Conservation (phyloP, 2,888 invertebrate species). For the Hoplodrina blanda region DNA sequence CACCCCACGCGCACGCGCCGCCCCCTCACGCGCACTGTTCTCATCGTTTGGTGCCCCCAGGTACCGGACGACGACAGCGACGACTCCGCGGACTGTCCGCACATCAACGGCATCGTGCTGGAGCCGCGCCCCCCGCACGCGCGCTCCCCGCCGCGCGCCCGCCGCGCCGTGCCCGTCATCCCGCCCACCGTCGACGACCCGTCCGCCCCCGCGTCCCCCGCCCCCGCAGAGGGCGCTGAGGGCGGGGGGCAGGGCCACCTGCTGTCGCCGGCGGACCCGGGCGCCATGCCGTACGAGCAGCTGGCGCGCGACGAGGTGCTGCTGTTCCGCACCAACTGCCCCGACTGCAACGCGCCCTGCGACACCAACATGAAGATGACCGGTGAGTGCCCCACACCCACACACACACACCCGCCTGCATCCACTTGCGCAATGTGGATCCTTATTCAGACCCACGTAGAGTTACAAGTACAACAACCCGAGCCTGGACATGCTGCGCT, state of each 20-base stretch:
- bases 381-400: slow-evolving; percentile 80
- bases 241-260: slow-evolving; percentile 58
- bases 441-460: background rate
- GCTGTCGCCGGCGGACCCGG: slow-evolving; percentile 90
- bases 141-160: too few species aligned
- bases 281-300: slow-evolving; percentile 92
- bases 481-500: too few species aligned
- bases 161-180: too few species aligned
- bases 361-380: slow-evolving; percentile 93
- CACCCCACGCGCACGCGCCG: too few species aligned
- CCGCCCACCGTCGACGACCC: too few species aligned
- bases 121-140: too few species aligned
- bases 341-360: slow-evolving; percentile 95
- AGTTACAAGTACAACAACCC: too few species aligned
- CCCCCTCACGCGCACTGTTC: too few species aligned
- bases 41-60: background rate
- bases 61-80: background rate
- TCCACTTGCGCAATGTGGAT: too few species aligned
- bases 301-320: slow-evolving; percentile 94
- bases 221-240: too few species aligned
- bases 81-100: slow-evolving; percentile 16
- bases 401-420: background rate
- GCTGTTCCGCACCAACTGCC: slow-evolving; percentile 96
- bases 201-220: too few species aligned
- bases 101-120: slow-evolving; percentile 51